Conservation (phyloP, 2,113 vertebrate genomes). For the Dromas ardeola region DNA sequence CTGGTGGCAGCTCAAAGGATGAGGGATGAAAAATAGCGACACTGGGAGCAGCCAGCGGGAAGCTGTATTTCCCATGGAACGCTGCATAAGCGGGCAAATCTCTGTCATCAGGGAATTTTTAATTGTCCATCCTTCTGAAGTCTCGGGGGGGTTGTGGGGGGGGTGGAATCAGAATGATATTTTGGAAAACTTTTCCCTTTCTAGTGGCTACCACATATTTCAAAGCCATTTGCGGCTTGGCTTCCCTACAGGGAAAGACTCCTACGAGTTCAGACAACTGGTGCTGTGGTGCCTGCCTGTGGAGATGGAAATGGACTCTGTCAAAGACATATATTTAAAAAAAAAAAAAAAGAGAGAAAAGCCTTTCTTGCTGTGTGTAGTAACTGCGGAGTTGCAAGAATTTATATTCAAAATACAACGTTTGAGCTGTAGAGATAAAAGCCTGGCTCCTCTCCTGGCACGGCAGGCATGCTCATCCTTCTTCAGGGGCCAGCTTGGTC, state of each 20-base stretch:
- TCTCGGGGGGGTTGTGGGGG: not conserved
- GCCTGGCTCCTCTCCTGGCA: not conserved
- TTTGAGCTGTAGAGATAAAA: not conserved
- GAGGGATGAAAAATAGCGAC: not conserved
- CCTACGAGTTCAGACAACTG: not conserved
- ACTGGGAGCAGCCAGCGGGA: not conserved
- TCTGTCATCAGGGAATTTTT: not conserved
- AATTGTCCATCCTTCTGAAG: not conserved
- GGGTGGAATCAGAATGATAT: not conserved
- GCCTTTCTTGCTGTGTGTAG: not conserved
- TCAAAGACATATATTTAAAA: not conserved
- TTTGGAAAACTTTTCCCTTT: not conserved
- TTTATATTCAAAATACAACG: not conserved
- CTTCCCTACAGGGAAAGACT: not conserved
- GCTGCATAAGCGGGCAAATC: not conserved
- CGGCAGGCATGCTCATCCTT: rapidly evolving
- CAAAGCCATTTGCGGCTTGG: not conserved
- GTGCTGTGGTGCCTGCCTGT: not conserved
- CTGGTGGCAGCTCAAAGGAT: not conserved
- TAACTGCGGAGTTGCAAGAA: not conserved
- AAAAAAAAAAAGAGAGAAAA: not conserved
- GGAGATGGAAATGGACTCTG: not conserved
- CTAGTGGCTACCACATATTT: not conserved
- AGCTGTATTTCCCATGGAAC: not conserved
- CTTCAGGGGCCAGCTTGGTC: not conserved